Evolutionary conservation across 2,797 vertebrate species (phyloP), one percentile per base, ranked within the genome.

Genomic region (Lycodopsis pacificus): DNA sequence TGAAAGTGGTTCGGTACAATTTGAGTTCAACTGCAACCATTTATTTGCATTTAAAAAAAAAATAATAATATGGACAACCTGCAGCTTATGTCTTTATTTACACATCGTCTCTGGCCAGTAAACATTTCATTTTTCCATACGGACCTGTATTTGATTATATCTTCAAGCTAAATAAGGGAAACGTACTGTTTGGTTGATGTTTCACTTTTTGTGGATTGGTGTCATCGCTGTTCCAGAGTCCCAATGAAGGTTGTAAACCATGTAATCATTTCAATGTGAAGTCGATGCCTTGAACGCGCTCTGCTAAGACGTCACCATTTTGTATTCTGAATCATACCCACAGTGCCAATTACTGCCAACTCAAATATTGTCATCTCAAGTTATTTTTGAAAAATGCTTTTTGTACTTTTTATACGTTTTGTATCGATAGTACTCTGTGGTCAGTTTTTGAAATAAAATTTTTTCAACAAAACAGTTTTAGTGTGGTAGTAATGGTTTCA

Each of bases 331-430:
- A 69, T 81, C 77, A 79, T 80, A 75, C 67, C 88, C 88, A 80
- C 90, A 92, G 91, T 92, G 90, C 93, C 88, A 82, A 54, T 88
- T 72, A 66, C 63, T 86, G 80, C 86, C 77, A 62, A 81, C 81
- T 88, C 86, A 71, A 85, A 92, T 88, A 78, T 84, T 79, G 80
- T 91, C 91, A 93, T 93, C 91, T 93, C 90, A 88, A 89, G 73
- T 89, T 88, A 89, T 92, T 92, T 93, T 91, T 89, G 68, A 91
- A 57, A 83, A 81, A 87, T 75, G 75, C 79, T 82, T 91, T 92
- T 92, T 91, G 85, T 92, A 93, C 87, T 89, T 93, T 93, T 90
- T 91, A 82, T 89, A 92, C 82, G 72, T 93, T 95, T 94, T 94
- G 88, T 93, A 94, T 89, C 76, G 73, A 91, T 89, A 90, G 90